Conservation (phyloP, 2,113 vertebrate species). For the Limanda limanda region DNA sequence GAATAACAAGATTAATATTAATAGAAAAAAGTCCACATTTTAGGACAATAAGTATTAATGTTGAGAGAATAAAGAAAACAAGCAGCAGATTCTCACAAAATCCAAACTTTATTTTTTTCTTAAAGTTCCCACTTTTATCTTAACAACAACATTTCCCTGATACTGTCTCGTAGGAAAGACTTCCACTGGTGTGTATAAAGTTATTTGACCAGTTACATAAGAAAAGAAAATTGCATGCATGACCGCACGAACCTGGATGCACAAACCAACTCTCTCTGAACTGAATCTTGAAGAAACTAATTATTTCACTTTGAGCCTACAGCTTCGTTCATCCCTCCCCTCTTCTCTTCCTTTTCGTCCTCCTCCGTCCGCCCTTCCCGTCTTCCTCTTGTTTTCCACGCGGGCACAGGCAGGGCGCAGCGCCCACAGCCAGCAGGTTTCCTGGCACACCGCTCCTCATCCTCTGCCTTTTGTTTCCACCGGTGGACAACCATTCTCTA, state of each 20-base stretch:
- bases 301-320: conserved; percentile 10
- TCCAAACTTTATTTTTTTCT: too few species aligned
- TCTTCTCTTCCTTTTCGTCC: conserved; percentile 18
- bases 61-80: too few species aligned
- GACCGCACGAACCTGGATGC: background rate
- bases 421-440: conserved; percentile 72
- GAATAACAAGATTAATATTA: too few species aligned
- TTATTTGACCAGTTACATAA: background rate
- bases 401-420: conserved; percentile 68
- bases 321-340: conserved; percentile 20
- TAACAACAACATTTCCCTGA: too few species aligned
- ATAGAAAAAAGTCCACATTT: too few species aligned
- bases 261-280: conserved; percentile 17
- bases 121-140: too few species aligned
- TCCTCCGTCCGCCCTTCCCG: conserved; percentile 60
- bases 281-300: conserved; percentile 5
- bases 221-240: too few species aligned
- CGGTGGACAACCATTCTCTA: conserved; percentile 77
- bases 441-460: conserved; percentile 83
- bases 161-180: background rate
- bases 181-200: background rate
- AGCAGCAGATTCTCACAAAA: too few species aligned
- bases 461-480: conserved; percentile 86
- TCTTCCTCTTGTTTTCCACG: conserved; percentile 81
- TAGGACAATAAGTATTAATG: too few species aligned